Evolutionary conservation across 2,113 vertebrate species (phyloP), one percentile per base, ranked within the genome.

Genomic region (Engraulis encrasicolus): DNA sequence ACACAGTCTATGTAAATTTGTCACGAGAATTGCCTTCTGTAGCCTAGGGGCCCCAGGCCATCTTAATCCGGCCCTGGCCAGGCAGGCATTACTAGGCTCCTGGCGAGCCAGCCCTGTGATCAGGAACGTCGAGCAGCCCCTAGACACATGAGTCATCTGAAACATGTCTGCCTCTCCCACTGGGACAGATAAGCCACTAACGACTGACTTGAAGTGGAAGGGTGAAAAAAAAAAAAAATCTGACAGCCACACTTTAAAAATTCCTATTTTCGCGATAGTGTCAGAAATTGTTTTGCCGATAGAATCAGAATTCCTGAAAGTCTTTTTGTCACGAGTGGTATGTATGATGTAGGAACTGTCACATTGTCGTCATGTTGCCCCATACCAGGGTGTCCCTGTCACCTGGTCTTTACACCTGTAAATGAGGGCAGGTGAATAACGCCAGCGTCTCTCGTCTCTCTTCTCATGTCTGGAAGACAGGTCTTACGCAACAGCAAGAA

Each of bases 291-390:
- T 74, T 74, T 31, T 20, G 15, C 12, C 5, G 66, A 74, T 74
- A 36, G 66, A 23, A 74, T 74, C 66, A 74, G 66, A 74, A 74
- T 74, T 74, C 31, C 31, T 74, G 66, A 74, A 74, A 74, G 66
- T 31, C 27, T 74, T 74, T n/a, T 74, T 15, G 23, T 14, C 23
- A 34, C n/a, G 3, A 11, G 61, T 12, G 9, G 23, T 12, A 71
- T 9, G 20, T 61, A 20, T 27, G 58, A 61, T 61, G 31, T 74
- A 11, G 31, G 66, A 74, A 66, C 58, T 74, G 58, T 27, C 9
- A 27, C 12, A 3, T 31, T 74, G 15, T 34, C 18, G 34, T 74
- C 66, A 31, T 17, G 66, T 27, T 0, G 27, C 66, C 31, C 34
- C 23, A 34, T 74, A 34, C 27, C n/a, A 31, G 23, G 15, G 5